Conservation (phyloP, 2,113 vertebrate species). For the Daubentonia madagascariensis region DNA sequence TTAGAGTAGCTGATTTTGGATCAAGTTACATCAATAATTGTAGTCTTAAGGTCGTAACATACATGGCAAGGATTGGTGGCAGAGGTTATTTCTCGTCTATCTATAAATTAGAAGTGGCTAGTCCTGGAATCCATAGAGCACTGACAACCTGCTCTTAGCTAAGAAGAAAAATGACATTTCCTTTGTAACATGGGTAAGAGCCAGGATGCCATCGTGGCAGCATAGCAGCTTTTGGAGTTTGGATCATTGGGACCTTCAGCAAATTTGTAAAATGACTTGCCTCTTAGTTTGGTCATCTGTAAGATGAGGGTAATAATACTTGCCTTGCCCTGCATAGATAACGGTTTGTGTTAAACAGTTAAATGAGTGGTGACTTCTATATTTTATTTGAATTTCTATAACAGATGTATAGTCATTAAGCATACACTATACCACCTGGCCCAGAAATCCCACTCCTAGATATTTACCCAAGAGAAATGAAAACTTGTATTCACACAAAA, state of each 20-base stretch:
- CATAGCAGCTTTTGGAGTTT: not conserved
- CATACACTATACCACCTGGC: not conserved
- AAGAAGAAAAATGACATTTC: not conserved
- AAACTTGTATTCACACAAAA: conserved; percentile 10
- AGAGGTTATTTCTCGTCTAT: not conserved
- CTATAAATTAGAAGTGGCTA: not conserved
- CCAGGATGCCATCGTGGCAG: not conserved
- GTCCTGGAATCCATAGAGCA: not conserved
- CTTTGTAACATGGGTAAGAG: not conserved
- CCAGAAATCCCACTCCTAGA: not conserved
- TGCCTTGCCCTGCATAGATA: not conserved
- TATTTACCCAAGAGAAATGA: conserved; percentile 38
- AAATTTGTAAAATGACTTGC: not conserved
- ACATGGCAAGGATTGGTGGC: not conserved
- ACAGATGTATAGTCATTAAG: not conserved
- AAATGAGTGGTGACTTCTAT: not conserved
- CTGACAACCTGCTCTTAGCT: not conserved
- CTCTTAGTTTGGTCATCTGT: not conserved
- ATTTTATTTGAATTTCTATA: not conserved
- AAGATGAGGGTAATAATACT: not conserved
- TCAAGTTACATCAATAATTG: not conserved
- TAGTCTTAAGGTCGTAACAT: not conserved
- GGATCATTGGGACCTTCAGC: not conserved
- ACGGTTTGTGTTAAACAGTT: not conserved
- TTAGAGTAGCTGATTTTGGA: not conserved